A percentile compares a stretch with the other conserved stretches of the same genome.
Conservation (phyloP, 2,888 invertebrate genomes). For the Caenorhabditis angaria region DNA sequence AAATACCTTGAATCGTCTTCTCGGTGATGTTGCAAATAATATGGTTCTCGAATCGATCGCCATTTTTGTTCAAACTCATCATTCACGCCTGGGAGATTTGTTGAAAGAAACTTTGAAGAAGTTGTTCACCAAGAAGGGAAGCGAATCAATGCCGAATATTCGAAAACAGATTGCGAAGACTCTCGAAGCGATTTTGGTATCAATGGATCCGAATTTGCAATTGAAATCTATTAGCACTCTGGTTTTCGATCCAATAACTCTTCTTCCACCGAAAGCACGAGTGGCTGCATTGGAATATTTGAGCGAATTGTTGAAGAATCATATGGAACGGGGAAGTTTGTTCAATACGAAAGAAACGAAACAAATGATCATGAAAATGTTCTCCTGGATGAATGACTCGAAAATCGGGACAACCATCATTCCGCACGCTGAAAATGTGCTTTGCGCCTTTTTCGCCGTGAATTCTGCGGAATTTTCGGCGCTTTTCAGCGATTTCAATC, state of each 20-base stretch:
- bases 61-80: constrained; percentile 25
- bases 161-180: constrained; percentile 27
- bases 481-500: constrained; percentile 30
- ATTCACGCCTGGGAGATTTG: constrained; percentile 26
- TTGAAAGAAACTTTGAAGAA: constrained; percentile 27
- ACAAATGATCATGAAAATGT: constrained; percentile 28
- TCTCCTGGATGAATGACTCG: constrained; percentile 36
- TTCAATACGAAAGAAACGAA: constrained; percentile 26
- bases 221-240: constrained; percentile 20
- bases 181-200: constrained; percentile 15
- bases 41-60: constrained; percentile 27
- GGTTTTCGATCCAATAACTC: constrained; percentile 32
- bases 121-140: constrained; percentile 29
- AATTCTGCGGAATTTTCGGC: constrained; percentile 34
- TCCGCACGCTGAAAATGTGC: constrained; percentile 23
- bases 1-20: constrained; percentile 18
- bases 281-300: constrained; percentile 31
- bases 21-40: constrained; percentile 29
- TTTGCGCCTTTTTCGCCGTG: constrained; percentile 33
- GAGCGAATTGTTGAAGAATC: constrained; percentile 21
- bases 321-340: constrained; percentile 24
- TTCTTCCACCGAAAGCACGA: constrained; percentile 33
- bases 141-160: constrained; percentile 18
- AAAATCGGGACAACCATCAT: constrained; percentile 12
- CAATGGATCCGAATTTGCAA: constrained; percentile 27